phyloP scores from a whole-genome alignment of 2,113 vertebrate genomes.

The Hiodon alosoides region DNA sequence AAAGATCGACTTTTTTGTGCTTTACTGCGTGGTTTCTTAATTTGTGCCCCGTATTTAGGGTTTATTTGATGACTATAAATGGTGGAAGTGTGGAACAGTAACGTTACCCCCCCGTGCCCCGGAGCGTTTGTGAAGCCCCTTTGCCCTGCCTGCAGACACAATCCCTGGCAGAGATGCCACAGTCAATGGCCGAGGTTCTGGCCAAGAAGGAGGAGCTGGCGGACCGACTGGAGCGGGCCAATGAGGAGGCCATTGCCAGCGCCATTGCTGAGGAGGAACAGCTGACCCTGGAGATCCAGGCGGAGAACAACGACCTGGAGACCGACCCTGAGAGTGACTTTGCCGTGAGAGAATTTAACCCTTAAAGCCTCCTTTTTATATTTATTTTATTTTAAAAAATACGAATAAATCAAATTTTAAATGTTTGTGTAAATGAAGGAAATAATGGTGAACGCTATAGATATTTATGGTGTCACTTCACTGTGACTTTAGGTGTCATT shows the following conservation, averaged over 20 bases:
- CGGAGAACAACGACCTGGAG: slow-evolving; percentile 88
- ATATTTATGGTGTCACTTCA: no score
- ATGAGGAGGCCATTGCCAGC: slow-evolving; percentile 96
- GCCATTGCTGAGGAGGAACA: slow-evolving; percentile 98
- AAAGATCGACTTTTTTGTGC: no score
- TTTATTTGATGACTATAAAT: no score
- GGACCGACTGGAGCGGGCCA: slow-evolving; percentile 90
- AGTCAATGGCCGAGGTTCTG: slow-evolving; percentile 97
- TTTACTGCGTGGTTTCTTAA: no score
- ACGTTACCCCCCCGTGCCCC: neutral
- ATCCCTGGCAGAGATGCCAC: slow-evolving; percentile 68
- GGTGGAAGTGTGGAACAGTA: no score
- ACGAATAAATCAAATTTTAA: no score
- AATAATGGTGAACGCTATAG: no score
- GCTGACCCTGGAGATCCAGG: slow-evolving; percentile 90
- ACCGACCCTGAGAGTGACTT: slow-evolving; percentile 91
- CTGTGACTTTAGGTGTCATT: no score
- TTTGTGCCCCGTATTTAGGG: no score
- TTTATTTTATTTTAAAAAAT: no score
- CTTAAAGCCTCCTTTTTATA: no score
- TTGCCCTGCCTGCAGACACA: slow-evolving; percentile 59
- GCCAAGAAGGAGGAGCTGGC: slow-evolving; percentile 97
- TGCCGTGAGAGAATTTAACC: slow-evolving; percentile 66
- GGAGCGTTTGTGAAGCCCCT: slow-evolving; percentile 10
- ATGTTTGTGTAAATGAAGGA: no score